phyloP scores from a whole-genome alignment of 2,797 vertebrate species.

The Hylomyscus alleni region DNA sequence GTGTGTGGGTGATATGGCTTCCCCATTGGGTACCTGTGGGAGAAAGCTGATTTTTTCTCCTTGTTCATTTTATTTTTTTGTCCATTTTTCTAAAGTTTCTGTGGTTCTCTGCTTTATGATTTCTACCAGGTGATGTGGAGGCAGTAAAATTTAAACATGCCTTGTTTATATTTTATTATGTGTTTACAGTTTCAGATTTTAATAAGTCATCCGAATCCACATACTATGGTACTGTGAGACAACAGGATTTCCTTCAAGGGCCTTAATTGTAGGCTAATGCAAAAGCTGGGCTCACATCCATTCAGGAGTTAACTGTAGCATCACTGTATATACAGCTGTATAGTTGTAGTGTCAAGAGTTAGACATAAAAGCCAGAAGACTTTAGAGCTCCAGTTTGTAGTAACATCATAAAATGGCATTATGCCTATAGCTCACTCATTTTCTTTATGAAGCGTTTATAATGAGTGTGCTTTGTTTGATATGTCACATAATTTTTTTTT shows the following conservation, averaged over 20 bases:
- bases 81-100: not conserved
- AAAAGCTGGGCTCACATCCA: not conserved
- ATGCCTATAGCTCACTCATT: not conserved
- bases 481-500: not conserved
- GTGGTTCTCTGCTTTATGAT: not conserved
- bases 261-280: not conserved
- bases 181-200: not conserved
- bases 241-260: not conserved
- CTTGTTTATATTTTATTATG: not conserved
- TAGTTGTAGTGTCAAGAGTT: not conserved
- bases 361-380: not conserved
- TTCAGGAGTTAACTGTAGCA: not conserved
- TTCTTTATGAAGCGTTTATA: not conserved
- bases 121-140: not conserved
- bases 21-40: rapidly evolving
- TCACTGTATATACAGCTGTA: not conserved
- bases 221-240: not conserved
- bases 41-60: not conserved
- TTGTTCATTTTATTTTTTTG: not conserved
- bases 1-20: not conserved
- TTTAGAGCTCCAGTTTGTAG: not conserved
- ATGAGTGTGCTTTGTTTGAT: not conserved
- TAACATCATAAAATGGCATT: not conserved
- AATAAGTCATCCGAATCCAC: not conserved
- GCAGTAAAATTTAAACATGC: not conserved